A percentile compares a stretch with the other conserved stretches of the same genome.
Evolutionary conservation across 1,140 invertebrate genomes (phyloP).

Genomic region (Aphelenchoides besseyi): DNA sequence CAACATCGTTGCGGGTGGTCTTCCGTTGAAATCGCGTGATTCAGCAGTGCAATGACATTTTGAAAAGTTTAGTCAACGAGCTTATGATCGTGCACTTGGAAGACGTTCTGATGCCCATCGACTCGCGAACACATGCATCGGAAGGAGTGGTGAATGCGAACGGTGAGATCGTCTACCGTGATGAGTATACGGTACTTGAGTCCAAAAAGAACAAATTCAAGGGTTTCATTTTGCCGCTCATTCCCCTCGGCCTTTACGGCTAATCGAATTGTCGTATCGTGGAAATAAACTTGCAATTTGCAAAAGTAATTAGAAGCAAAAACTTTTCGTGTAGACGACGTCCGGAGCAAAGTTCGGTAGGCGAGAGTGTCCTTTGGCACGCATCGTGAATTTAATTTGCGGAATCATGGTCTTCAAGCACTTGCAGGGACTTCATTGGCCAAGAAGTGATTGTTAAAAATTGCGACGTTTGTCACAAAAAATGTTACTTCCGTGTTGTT

Average conservation of each 20-base stretch:
- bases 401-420: background rate
- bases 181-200: background rate
- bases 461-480: background rate
- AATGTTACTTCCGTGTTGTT: background rate
- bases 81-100: background rate
- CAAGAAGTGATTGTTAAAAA: background rate
- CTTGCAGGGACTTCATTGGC: background rate
- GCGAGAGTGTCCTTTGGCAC: background rate
- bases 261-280: too few relatives aligned
- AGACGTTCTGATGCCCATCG: background rate
- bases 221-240: background rate
- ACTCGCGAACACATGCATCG: background rate
- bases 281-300: too few relatives aligned
- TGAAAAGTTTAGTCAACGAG: too few relatives aligned
- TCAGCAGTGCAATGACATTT: too few relatives aligned
- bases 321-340: too few relatives aligned
- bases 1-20: too few relatives aligned
- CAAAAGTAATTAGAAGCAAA: too few relatives aligned
- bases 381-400: background rate
- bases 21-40: too few relatives aligned
- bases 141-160: background rate
- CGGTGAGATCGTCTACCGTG: background rate
- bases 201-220: background rate
- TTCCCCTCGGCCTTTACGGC: background rate
- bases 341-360: background rate